Base-by-base conservation (phyloP, 2,888 invertebrate species). In the Agrochola lychnidis region DNA sequence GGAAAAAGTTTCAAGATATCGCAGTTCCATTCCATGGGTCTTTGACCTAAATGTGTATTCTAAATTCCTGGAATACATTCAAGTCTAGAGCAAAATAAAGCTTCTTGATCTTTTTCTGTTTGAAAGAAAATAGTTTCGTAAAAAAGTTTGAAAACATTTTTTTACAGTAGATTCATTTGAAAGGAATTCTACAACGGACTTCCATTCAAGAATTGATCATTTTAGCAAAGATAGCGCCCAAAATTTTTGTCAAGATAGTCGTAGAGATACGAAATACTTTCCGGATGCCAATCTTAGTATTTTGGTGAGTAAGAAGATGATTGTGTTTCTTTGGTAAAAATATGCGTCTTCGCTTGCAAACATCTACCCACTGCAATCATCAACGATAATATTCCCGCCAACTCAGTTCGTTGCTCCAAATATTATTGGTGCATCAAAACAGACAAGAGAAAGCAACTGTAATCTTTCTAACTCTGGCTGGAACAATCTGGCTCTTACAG, bases 381-480 rank as follows among this genome's bases (percentile, higher is more conserved):
- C 85, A 78, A 78, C 79, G 82, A 70, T 83, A 81, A 81, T 79
- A 86, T 73, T 63, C 62, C 66, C 87, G 85, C 85, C 86, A 77
- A 86, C 84, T 72, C 87, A 76, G 85, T 86, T 85, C 85, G 84
- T 89, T 89, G 81, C 76, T 80, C 82, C 64, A 83, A 83, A 87
- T 84, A 76, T 76, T 75, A 78, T 73, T 82, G 70, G 78, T 85
- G 81, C 82, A 87, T 79, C 85, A 77, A 78, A 81, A 76, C 77
- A 83, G 81, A 81, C 78, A 73, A 57, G 72, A 85, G 85, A 80
- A 86, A 87, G 69, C 81, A 79, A 73, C 84, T 84, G 73, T 82
- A 82, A 70, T 67, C 42, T 70, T 67, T 67, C 7, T 51, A 63
- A 63, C 62, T 73, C 70, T 72, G 81, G 67, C 78, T 81, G 80